Conservation (phyloP, 2,797 vertebrate species). For the Halcyon leucocephala region DNA sequence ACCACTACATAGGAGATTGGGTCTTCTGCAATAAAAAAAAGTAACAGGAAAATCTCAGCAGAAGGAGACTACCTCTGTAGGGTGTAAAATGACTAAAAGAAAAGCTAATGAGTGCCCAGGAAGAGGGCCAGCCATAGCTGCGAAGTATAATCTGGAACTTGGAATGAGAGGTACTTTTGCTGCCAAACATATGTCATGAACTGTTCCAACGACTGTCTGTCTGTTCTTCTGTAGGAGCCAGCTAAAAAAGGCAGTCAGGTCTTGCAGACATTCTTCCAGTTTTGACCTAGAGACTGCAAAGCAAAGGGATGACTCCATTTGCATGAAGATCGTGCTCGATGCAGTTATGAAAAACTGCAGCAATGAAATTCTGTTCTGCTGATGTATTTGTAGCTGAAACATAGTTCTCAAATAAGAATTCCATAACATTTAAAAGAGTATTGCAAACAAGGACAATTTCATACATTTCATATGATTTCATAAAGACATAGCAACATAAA, state of each 20-base stretch:
- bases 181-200: constrained; percentile 20
- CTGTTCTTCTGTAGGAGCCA: neutral
- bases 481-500: constrained; percentile 38
- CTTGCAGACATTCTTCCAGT: neutral
- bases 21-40: neutral
- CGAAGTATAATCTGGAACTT: neutral
- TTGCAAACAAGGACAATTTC: constrained; percentile 30
- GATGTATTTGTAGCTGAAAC: constrained; percentile 24
- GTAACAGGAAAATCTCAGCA: neutral
- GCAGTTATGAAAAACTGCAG: neutral
- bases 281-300: neutral
- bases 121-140: neutral
- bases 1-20: fast-evolving
- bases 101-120: constrained; percentile 25
- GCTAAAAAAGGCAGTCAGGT: neutral
- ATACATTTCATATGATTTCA: constrained; percentile 58
- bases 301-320: constrained; percentile 26
- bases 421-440: constrained; percentile 24
- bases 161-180: neutral
- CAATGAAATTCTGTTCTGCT: constrained; percentile 16
- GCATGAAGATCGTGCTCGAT: neutral
- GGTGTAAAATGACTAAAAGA: constrained; percentile 16
- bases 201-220: neutral
- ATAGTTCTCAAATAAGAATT: neutral
- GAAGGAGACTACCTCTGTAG: neutral